Evolutionary conservation across 2,113 vertebrate species (phyloP).

Genomic region (Menidia beryllina): DNA sequence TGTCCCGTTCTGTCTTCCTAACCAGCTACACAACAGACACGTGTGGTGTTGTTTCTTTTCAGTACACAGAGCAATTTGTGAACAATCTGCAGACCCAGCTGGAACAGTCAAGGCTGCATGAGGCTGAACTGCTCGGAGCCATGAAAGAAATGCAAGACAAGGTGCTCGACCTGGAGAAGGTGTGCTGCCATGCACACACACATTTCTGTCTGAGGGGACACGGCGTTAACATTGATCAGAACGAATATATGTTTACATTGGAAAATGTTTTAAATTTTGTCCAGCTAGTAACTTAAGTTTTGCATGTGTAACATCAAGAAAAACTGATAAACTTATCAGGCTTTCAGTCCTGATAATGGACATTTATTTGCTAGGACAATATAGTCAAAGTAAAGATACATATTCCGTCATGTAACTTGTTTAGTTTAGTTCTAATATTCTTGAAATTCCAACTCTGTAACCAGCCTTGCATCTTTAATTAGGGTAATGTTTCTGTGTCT

Average conservation of each 20-base stretch:
- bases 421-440: too few species aligned
- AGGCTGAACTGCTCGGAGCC: slow-evolving; percentile 88
- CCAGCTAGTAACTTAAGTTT: background rate
- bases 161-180: slow-evolving; percentile 95
- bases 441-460: too few species aligned
- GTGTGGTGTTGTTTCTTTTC: slow-evolving; percentile 27
- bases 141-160: slow-evolving; percentile 97
- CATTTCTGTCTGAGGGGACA: background rate
- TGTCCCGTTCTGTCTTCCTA: too few species aligned
- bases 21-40: background rate
- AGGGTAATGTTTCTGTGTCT: too few species aligned
- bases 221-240: slow-evolving; percentile 12
- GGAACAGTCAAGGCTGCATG: slow-evolving; percentile 88
- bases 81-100: slow-evolving; percentile 87
- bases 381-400: too few species aligned
- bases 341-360: too few species aligned
- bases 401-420: too few species aligned
- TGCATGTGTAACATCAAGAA: background rate
- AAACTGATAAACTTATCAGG: slow-evolving; percentile 5
- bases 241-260: background rate
- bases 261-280: slow-evolving; percentile 1
- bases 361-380: too few species aligned
- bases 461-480: too few species aligned
- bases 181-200: slow-evolving; percentile 38
- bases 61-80: slow-evolving; percentile 90